Evolutionary conservation across 2,797 vertebrate genomes (phyloP).

Genomic region (Manis javanica): DNA sequence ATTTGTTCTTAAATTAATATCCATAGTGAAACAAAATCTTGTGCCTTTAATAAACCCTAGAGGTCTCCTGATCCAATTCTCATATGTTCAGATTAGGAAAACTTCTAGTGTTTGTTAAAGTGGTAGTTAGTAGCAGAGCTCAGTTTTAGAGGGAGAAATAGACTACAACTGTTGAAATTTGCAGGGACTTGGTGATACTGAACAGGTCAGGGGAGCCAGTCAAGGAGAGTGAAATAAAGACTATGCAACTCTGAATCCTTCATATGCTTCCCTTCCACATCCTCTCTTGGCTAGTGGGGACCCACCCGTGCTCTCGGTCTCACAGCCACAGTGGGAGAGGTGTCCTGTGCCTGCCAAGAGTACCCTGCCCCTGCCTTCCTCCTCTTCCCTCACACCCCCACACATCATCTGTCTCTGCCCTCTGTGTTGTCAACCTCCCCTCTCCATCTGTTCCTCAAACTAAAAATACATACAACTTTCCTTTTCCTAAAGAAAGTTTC

Average conservation of each 20-base stretch:
- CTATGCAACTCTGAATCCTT: background rate
- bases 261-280: background rate
- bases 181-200: background rate
- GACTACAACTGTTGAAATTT: background rate
- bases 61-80: slow-evolving; percentile 16
- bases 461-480: slow-evolving; percentile 55
- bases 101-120: background rate
- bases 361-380: background rate
- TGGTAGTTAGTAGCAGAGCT: background rate
- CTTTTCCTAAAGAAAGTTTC: background rate
- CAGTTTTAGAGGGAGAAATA: background rate
- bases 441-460: slow-evolving; percentile 56
- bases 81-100: background rate
- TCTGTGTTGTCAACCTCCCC: background rate
- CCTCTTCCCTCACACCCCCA: background rate
- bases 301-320: background rate
- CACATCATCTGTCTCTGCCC: slow-evolving; percentile 3
- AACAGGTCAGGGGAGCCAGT: background rate
- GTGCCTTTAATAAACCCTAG: background rate
- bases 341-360: background rate
- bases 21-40: slow-evolving; percentile 37
- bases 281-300: background rate
- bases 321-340: background rate
- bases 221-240: background rate
- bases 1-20: slow-evolving; percentile 48